phyloP scores from a whole-genome alignment of 2,888 invertebrate genomes.

The Oegoconia quadripuncta region DNA sequence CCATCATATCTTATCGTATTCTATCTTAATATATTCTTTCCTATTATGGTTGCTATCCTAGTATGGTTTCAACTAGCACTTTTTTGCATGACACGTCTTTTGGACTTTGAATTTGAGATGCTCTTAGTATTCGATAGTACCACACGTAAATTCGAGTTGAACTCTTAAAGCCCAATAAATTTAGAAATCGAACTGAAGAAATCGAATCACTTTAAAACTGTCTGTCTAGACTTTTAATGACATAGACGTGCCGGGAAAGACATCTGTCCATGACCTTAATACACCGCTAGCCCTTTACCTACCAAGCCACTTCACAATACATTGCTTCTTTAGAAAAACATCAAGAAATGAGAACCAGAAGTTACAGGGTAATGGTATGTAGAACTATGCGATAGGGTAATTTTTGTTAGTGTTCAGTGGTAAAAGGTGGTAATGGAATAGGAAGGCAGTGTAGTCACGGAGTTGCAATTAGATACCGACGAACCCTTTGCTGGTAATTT shows the following conservation, averaged over 20 bases:
- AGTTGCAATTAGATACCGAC: conserved; percentile 66
- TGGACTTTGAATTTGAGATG: too few species aligned
- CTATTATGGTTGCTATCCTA: too few species aligned
- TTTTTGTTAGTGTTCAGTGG: conserved; percentile 22
- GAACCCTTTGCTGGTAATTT: conserved; percentile 66
- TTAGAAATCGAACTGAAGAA: conserved; percentile 31
- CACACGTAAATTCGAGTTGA: neutral
- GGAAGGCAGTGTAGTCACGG: conserved; percentile 61
- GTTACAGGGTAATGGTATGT: conserved; percentile 25
- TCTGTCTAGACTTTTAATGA: conserved; percentile 55
- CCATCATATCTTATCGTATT: too few species aligned
- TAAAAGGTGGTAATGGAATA: conserved; percentile 57
- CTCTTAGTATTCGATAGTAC: neutral
- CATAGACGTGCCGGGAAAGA: conserved; percentile 32
- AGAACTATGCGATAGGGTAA: conserved; percentile 11
- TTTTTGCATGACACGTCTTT: too few species aligned
- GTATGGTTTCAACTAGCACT: too few species aligned
- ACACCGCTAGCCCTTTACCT: conserved; percentile 1
- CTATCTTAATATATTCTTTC: too few species aligned
- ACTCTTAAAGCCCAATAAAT: neutral
- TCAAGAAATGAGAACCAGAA: neutral
- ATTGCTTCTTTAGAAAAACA: conserved; percentile 18
- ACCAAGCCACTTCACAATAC: conserved; percentile 13
- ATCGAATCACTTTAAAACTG: conserved; percentile 33
- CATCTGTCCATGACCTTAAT: conserved; percentile 15